Conservation (phyloP, 37 sponge, comb jelly and placozoan species). For the Crambe crambe region DNA sequence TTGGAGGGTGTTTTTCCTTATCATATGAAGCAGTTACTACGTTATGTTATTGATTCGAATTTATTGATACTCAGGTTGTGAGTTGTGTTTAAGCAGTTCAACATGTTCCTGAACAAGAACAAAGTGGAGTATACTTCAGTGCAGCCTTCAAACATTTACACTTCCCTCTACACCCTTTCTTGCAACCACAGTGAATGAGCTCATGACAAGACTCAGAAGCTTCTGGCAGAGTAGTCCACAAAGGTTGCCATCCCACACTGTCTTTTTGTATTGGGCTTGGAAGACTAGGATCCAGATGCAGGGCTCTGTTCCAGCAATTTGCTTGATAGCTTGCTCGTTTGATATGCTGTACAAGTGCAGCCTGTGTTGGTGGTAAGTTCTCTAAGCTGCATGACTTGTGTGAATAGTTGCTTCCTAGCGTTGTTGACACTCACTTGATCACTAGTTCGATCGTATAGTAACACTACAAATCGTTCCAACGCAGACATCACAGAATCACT, state of each 20-base stretch:
- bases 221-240: not conserved
- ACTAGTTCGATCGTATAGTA: slow-evolving; percentile 14
- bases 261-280: slow-evolving; percentile 20
- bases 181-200: too few relatives aligned
- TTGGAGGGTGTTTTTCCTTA: too few relatives aligned
- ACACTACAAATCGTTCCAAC: slow-evolving; percentile 32
- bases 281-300: slow-evolving; percentile 23
- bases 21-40: too few relatives aligned
- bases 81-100: too few relatives aligned
- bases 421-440: slow-evolving; percentile 25
- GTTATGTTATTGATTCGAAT: too few relatives aligned
- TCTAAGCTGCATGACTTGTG: slow-evolving; percentile 4
- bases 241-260: not conserved
- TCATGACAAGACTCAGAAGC: too few relatives aligned
- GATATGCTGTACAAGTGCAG: slow-evolving; percentile 18
- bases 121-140: too few relatives aligned
- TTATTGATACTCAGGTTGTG: too few relatives aligned
- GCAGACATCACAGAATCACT: slow-evolving; percentile 13
- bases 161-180: too few relatives aligned
- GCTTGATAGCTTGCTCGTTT: slow-evolving; percentile 22
- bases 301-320: slow-evolving; percentile 7
- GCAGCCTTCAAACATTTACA: too few relatives aligned
- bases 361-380: slow-evolving; percentile 41
- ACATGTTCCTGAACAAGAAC: too few relatives aligned
- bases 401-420: slow-evolving; percentile 22